A percentile compares a stretch with the other conserved stretches of the same genome.
phyloP scores from a whole-genome alignment of 2,797 vertebrate species.

The Buphagus erythrorhynchus region DNA sequence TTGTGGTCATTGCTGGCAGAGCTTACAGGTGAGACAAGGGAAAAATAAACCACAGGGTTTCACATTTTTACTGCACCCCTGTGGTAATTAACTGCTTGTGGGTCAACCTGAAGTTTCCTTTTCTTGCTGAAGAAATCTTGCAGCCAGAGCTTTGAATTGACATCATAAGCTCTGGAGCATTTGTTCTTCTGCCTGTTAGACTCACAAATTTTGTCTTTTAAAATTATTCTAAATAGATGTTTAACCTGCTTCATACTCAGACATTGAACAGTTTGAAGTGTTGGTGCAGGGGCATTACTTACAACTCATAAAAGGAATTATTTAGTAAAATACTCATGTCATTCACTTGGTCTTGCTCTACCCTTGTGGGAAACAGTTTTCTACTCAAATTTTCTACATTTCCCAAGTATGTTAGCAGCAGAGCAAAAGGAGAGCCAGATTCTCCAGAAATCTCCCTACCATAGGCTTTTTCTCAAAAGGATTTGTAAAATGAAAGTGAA shows the following conservation, averaged over 20 bases:
- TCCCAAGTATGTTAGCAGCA: background rate
- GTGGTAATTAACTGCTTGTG: background rate
- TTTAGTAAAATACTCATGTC: background rate
- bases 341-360: background rate
- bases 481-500: background rate
- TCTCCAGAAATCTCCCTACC: background rate
- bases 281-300: background rate
- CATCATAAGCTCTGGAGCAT: background rate
- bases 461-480: background rate
- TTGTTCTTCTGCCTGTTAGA: background rate
- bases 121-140: background rate
- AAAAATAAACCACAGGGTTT: background rate
- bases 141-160: background rate
- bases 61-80: background rate
- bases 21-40: background rate
- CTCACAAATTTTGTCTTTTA: background rate
- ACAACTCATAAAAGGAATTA: background rate
- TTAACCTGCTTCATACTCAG: background rate
- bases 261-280: background rate
- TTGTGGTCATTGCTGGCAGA: background rate
- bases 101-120: background rate
- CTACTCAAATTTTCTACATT: background rate
- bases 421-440: background rate
- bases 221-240: background rate
- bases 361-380: background rate